Percentiles rank a stretch among this genome's conserved stretches.
Evolutionary conservation across 2,888 invertebrate genomes (phyloP).

Genomic region (Rhingia campestris): DNA sequence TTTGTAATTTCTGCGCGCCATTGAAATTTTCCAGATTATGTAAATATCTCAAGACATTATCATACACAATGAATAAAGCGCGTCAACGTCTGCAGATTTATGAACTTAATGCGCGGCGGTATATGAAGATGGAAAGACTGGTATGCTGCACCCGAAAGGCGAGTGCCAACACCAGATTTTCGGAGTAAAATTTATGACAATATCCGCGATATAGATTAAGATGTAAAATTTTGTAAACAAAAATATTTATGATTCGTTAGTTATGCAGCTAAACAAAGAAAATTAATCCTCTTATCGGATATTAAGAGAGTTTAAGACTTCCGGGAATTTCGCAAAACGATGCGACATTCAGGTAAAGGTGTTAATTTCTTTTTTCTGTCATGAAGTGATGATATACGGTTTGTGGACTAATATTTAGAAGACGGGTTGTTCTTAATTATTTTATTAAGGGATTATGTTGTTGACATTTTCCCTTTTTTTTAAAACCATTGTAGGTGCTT

Average conservation of each 20-base stretch:
- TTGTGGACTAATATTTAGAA: too few relatives aligned
- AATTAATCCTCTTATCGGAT: background rate
- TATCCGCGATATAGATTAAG: background rate
- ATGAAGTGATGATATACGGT: too few relatives aligned
- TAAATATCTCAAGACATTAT: background rate
- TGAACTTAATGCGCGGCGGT: constrained; percentile 33
- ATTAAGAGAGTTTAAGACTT: background rate
- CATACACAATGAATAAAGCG: constrained; percentile 11
- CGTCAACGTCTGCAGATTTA: constrained; percentile 41
- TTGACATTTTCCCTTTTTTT: too few relatives aligned
- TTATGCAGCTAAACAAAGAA: too few relatives aligned
- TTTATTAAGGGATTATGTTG: too few relatives aligned
- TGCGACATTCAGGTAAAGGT: background rate
- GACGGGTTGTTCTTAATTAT: too few relatives aligned
- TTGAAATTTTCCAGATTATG: constrained; percentile 17
- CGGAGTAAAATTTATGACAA: background rate
- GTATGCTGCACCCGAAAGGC: constrained; percentile 8
- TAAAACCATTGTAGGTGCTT: too few relatives aligned
- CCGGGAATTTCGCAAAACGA: background rate
- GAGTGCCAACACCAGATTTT: constrained; percentile 33
- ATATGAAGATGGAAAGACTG: constrained; percentile 14
- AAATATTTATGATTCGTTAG: background rate
- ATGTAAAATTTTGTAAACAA: constrained; percentile 6
- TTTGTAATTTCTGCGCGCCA: constrained; percentile 18
- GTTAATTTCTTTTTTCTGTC: too few relatives aligned